phyloP scores from a whole-genome alignment of 2,888 invertebrate genomes.

The Agelastica alni region DNA sequence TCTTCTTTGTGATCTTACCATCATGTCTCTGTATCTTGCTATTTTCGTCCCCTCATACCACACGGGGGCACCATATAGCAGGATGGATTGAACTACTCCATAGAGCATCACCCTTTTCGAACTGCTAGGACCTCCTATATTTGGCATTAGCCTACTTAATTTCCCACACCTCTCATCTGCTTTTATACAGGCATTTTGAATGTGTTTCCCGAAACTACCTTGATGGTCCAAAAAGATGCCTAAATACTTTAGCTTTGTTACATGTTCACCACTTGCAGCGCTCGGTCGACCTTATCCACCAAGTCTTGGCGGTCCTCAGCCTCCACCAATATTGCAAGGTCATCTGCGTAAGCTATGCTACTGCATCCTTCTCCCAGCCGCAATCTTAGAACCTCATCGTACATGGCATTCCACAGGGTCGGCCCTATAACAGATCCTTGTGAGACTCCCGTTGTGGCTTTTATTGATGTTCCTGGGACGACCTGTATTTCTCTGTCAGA shows the following conservation, averaged over 20 bases:
- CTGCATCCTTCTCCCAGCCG: too few species aligned
- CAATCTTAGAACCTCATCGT: background rate
- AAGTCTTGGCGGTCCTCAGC: background rate
- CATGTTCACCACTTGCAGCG: background rate
- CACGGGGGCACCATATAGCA: slow-evolving; percentile 29
- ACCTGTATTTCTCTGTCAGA: too few species aligned
- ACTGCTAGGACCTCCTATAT: slow-evolving; percentile 25
- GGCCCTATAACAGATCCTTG: background rate
- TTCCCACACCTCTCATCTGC: slow-evolving; percentile 8
- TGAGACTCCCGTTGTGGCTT: background rate
- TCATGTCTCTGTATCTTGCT: background rate
- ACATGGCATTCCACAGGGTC: too few species aligned
- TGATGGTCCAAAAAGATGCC: too few species aligned
- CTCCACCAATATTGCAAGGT: background rate
- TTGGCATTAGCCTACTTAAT: slow-evolving; percentile 23
- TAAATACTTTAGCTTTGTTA: background rate
- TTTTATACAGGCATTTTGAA: background rate
- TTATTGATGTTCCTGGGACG: background rate
- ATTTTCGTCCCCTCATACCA: slow-evolving; percentile 16
- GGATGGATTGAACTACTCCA: slow-evolving; percentile 18
- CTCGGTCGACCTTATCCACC: background rate
- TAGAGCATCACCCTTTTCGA: slow-evolving; percentile 18
- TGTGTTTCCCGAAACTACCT: slow-evolving; percentile 12
- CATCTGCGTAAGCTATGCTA: background rate
- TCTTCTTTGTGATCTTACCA: slow-evolving; percentile 12